phyloP scores from a whole-genome alignment of 1,140 invertebrate species.

The Drosophila lowei region DNA sequence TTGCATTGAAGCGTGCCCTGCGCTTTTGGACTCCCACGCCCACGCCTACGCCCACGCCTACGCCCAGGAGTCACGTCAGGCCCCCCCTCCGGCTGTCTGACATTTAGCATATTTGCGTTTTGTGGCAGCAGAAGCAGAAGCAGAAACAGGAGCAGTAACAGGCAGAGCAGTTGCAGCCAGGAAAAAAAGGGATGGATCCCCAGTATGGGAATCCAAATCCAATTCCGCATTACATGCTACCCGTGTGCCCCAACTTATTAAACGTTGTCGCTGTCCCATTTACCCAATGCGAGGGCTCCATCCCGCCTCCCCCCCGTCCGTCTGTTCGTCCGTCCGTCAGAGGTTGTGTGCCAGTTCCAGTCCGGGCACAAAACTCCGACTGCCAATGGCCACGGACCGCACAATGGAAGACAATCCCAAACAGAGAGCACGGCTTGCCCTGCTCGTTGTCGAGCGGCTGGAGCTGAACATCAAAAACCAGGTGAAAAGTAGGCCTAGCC shows the following conservation, averaged over 20 bases:
- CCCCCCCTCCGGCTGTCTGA: conserved; percentile 41
- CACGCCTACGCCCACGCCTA: not conserved
- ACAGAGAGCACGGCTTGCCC: conserved; percentile 57
- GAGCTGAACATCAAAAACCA: conserved; percentile 61
- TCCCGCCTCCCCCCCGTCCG: not conserved
- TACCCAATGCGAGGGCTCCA: conserved; percentile 60
- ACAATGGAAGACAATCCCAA: conserved; percentile 69
- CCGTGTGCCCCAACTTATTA: conserved; percentile 73
- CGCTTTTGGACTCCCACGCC: conserved; percentile 45
- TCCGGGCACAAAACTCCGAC: conserved; percentile 54
- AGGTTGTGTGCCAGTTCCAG: conserved; percentile 26
- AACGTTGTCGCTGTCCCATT: conserved; percentile 79
- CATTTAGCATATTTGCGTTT: conserved; percentile 81
- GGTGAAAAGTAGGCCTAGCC: conserved; percentile 38
- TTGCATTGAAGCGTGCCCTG: conserved; percentile 63
- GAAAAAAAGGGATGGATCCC: conserved; percentile 14
- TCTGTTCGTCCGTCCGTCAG: not conserved
- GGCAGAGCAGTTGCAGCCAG: conserved; percentile 36
- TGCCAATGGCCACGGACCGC: conserved; percentile 43
- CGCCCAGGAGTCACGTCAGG: conserved; percentile 34
- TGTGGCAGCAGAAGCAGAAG: conserved; percentile 55
- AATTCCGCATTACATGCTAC: conserved; percentile 77
- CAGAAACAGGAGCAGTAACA: not conserved
- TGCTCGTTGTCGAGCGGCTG: conserved; percentile 64
- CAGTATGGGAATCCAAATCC: conserved; percentile 60